Base-by-base conservation (phyloP, 2,888 invertebrate species). In the Pyrocoelia pectoralis region DNA sequence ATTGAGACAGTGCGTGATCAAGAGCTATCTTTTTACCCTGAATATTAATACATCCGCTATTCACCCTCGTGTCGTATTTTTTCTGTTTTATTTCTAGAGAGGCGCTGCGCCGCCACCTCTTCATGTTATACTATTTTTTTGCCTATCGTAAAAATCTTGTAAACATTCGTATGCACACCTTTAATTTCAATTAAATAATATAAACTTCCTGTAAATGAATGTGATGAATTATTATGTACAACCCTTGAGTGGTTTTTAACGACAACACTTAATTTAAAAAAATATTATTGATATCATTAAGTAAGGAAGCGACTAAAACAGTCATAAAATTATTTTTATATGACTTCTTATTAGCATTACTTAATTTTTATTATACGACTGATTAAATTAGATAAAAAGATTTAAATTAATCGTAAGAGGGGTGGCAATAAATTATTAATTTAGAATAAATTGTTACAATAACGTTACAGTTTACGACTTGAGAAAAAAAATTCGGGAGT, bases 1-100 rank as follows among this genome's bases (percentile, higher is more conserved):
- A 48, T 55, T 29, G 55, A 56, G 56, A 49, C 56, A n/a, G 43
- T 40, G 17, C 58, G 58, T 58, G 58, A 43, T 52, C 46, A 41
- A 58, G 43, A 18, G 51, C 43, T 49, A 19, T 52, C 51, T 58
- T 58, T 43, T 40, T 41, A 17, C 58, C 58, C 24, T 19, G 13
- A 24, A 24, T 5, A 24, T 8, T 28, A 28, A 50, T 40, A 33
- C 57, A 40, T 50, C 33, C 17, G 38, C 19, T 56, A 33, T 33
- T 50, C 14, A 41, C 57, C 57, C 57, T 17, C 38, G 41, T 15
- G 50, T 50, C 57, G n/a, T 24, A 43, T 14, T 41, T 13, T 41
- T 18, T 15, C 38, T 17, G n/a, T 28, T 57, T 50, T 57, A 57
- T 57, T 48, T 48, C 17, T 48, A 48, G 48, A 48, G 48, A 56